phyloP scores from a whole-genome alignment of 2,888 invertebrate genomes.

The Leucoptera coffeella region DNA sequence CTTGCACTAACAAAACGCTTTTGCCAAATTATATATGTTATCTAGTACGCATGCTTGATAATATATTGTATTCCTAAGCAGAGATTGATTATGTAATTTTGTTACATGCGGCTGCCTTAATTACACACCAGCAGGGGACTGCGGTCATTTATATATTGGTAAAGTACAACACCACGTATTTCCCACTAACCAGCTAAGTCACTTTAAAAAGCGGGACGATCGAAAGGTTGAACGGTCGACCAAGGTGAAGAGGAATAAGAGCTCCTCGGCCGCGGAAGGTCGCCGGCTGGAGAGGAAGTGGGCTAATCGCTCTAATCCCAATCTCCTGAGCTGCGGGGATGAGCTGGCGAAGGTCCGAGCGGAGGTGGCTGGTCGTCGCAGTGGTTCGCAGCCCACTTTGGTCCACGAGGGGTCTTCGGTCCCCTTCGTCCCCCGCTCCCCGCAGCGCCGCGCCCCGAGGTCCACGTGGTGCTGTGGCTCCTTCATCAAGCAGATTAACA shows the following conservation, averaged over 20 bases:
- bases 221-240: constrained; percentile 8
- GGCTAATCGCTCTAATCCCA: constrained; percentile 43
- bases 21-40: too few relatives aligned
- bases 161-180: constrained; percentile 65
- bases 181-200: constrained; percentile 46
- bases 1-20: too few relatives aligned
- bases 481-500: constrained; percentile 71
- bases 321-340: constrained; percentile 31
- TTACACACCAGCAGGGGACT: constrained; percentile 60
- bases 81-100: constrained; percentile 49
- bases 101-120: constrained; percentile 55
- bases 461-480: constrained; percentile 76
- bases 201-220: constrained; percentile 6
- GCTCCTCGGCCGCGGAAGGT: constrained; percentile 40
- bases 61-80: too few relatives aligned
- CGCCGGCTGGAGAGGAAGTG: constrained; percentile 25
- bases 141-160: constrained; percentile 59
- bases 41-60: too few relatives aligned
- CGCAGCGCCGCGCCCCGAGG: constrained; percentile 54
- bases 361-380: constrained; percentile 20
- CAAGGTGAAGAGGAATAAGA: constrained; percentile 45
- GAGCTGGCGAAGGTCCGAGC: constrained; percentile 8
- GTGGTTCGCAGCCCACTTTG: constrained; percentile 34
- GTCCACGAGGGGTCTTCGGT: constrained; percentile 8
- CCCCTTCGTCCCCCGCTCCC: too few relatives aligned